These are phyloP conservation scores for Dreissena rostriformis DNA, from an alignment of 1,140 invertebrate genomes.

Conservation along the genomic window DNA sequence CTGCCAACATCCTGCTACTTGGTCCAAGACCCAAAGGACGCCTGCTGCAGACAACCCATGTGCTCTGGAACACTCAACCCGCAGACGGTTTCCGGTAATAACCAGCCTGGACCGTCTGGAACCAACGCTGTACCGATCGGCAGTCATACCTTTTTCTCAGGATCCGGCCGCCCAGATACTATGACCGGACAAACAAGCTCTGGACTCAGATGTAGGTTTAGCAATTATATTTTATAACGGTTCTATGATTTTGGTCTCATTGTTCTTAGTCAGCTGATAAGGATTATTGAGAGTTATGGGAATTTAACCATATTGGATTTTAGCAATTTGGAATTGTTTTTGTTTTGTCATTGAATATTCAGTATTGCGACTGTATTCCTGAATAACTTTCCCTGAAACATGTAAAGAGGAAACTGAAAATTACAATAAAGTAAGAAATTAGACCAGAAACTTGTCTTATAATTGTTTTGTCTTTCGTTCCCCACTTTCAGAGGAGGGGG, in stretches of 20 bases:
- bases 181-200: slow-evolving; percentile 6
- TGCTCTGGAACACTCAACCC: slow-evolving; percentile 62
- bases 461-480: no score
- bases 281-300: background rate
- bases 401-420: no score
- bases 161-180: slow-evolving; percentile 51
- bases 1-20: slow-evolving; percentile 69
- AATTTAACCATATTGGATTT: background rate
- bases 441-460: no score
- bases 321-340: no score
- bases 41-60: slow-evolving; percentile 65
- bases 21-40: slow-evolving; percentile 60
- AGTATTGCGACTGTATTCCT: no score
- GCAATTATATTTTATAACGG: no score
- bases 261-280: background rate
- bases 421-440: no score
- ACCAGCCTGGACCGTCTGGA: slow-evolving; percentile 55
- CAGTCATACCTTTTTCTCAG: slow-evolving; percentile 65
- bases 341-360: no score
- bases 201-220: slow-evolving; percentile 63
- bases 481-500: no score
- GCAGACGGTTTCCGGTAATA: slow-evolving; percentile 44
- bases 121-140: slow-evolving; percentile 66
- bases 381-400: no score
- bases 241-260: background rate